Evolutionary conservation across 2,113 vertebrate species (phyloP), one percentile per base, ranked within the genome.

Genomic region (Siniperca chuatsi): DNA sequence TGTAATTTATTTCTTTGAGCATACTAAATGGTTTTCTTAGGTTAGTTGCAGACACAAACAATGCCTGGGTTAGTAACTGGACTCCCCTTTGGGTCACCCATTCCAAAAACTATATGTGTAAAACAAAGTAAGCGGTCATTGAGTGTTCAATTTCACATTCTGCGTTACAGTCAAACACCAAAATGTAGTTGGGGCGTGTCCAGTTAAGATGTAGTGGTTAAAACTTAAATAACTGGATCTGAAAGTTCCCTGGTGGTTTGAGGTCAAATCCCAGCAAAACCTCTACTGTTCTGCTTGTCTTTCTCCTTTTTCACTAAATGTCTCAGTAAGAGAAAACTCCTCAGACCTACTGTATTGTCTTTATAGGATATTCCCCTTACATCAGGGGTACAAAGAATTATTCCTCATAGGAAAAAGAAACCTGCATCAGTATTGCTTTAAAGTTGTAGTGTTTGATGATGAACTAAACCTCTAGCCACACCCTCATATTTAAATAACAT

Each of bases 201-300:
- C 62, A 46, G 64, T 65, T 21, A 18, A 1, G 48, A 52, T 77
- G 69, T 54, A n/a, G 78, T 55, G 71, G 69, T 87, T 78, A 40
- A 64, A 83, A 58, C 46, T 15, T 80, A 75, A 29, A 29, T 25
- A 72, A 69, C 15, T 70, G 42, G 71, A 70, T 78, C 75, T 46
- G 52, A 25, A 20, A 35, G 72, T 9, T 42, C 55, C 6, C 23
- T 12, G 20, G 52, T 78, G 81, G 79, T 61, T 82, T 87, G 70
- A 62, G 77, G 70, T 78, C 42, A 61, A 46, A 79, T 78, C 62
- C 69, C 35, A 70, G 46, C 75, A 82, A 75, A 82, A 9, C 57
- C 67, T 78, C 40, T n/a, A 29, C 44, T 16, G 4, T 52, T 74
- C 7, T n/a, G 10, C 35, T n/a, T 0, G 3, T 2, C 64, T 46